Base-by-base conservation (phyloP, 2,888 invertebrate genomes). In the Ischnus inquisitorius region DNA sequence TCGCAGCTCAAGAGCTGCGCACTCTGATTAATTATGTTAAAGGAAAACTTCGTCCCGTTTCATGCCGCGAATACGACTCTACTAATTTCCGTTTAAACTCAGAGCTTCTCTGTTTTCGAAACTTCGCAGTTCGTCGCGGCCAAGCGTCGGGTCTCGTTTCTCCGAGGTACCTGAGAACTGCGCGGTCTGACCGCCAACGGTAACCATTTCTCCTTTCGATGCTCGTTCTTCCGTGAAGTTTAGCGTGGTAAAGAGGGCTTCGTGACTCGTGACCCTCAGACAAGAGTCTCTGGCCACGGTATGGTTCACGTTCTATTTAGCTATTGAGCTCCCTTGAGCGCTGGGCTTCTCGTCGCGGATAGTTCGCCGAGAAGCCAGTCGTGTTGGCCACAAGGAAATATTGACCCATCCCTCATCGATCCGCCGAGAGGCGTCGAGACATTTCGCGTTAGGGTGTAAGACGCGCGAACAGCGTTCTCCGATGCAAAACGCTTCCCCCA, bases 341-440 rank as follows among this genome's bases (percentile, higher is more conserved):
- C 22, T 43, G 68, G 72, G 77, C 60, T 80, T 83, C 65, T 79
- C 76, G 76, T 65, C 62, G 62, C 43, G 71, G 71, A 51, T 72
- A 76, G 83, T 80, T 83, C 72, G 46, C 54, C 71, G 72, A 68
- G 83, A 80, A 83, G 80, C 68, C 62, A 68, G 80, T 68, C 77
- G 51, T 83, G 83, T 83, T 80, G 80, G 77, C 62, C 80, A 67
- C 51, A 54, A 67, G 76, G 60, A 77, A 83, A 83, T 83, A 83
- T 83, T 83, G 83, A 83, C 83, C 80, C 76, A 80, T 83, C 76
- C 72, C 76, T 77, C 76, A 83, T 83, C 83, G 80, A 83, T 62
- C 77, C 71, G 60, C 22, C 54, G 41, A 46, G 19, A 54, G 46
- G 67, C 80, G 62, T 39, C 71, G 60, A 34, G 80, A 77, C 80